Conservation (phyloP, 2,113 vertebrate species). For the Myrmecobius fasciatus region DNA sequence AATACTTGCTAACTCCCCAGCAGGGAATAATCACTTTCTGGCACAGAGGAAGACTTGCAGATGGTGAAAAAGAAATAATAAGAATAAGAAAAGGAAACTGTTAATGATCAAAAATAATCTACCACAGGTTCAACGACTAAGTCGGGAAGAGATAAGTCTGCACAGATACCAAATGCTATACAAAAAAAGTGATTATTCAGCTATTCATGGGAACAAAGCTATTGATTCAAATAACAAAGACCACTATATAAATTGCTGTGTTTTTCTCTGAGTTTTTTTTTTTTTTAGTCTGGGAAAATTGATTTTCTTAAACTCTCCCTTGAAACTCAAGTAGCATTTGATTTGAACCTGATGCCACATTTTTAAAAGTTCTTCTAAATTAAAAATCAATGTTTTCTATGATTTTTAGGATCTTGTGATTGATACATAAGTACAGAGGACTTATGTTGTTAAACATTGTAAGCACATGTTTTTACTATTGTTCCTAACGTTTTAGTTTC, state of each 20-base stretch:
- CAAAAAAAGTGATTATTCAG: conserved; percentile 90
- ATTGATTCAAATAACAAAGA: conserved; percentile 90
- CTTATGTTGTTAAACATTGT: background rate
- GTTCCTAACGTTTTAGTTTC: background rate
- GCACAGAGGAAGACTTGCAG: conserved; percentile 69
- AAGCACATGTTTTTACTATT: background rate
- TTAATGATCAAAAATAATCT: conserved; percentile 76
- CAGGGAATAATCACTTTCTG: conserved; percentile 72
- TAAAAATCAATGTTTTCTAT: conserved; percentile 62
- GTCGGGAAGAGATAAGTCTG: conserved; percentile 82
- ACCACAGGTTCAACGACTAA: conserved; percentile 81
- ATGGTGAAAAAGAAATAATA: conserved; percentile 68
- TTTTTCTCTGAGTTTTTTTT: conserved; percentile 74
- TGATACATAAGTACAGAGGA: conserved; percentile 39
- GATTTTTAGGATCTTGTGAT: conserved; percentile 56
- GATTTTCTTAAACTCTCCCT: conserved; percentile 84
- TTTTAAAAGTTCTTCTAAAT: conserved; percentile 67
- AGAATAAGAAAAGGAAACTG: conserved; percentile 73
- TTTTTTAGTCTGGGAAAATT: conserved; percentile 83
- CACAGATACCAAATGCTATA: conserved; percentile 83
- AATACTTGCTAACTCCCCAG: conserved; percentile 50
- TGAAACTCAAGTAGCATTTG: conserved; percentile 63
- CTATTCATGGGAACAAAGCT: conserved; percentile 85
- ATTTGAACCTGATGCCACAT: conserved; percentile 68
- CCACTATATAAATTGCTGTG: conserved; percentile 74